phyloP scores from a whole-genome alignment of 2,113 vertebrate species.

The Poeciliopsis prolifica region DNA sequence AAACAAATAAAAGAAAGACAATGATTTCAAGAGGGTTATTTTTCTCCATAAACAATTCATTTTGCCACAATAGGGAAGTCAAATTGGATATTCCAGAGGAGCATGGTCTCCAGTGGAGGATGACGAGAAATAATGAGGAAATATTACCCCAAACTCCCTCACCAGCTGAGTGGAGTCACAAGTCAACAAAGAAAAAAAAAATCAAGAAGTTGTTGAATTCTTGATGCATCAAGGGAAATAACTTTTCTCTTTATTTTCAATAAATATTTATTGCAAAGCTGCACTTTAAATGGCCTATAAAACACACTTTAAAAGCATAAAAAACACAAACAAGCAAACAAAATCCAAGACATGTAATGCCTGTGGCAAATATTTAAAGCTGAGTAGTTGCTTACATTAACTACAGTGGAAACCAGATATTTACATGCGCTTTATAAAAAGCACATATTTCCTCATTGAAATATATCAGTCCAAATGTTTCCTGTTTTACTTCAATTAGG shows the following conservation, averaged over 20 bases:
- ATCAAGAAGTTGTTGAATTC: conserved; percentile 66
- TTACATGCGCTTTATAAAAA: neutral
- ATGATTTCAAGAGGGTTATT: conserved; percentile 66
- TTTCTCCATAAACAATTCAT: conserved; percentile 79
- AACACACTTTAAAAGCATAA: conserved; percentile 59
- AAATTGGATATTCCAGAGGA: conserved; percentile 77
- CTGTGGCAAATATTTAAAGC: conserved; percentile 53
- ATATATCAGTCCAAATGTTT: neutral
- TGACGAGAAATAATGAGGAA: conserved; percentile 81
- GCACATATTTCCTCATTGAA: neutral
- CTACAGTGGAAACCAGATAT: conserved; percentile 2
- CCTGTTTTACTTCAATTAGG: neutral
- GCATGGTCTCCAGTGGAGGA: conserved; percentile 70
- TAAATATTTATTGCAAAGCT: conserved; percentile 71
- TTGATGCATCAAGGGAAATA: conserved; percentile 71
- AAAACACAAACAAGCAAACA: conserved; percentile 61
- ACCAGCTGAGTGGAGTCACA: conserved; percentile 56
- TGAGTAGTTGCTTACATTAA: conserved; percentile 37
- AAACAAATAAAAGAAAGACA: conserved; percentile 29
- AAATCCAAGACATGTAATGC: conserved; percentile 57
- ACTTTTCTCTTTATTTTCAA: conserved; percentile 62
- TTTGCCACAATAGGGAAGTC: conserved; percentile 70
- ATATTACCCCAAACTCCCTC: conserved; percentile 76
- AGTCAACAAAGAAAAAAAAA: conserved; percentile 70
- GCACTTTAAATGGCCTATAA: conserved; percentile 65